Evolutionary conservation across 2,888 invertebrate genomes (phyloP), one percentile per base, ranked within the genome.

Genomic region (Scaptomyza flava): DNA sequence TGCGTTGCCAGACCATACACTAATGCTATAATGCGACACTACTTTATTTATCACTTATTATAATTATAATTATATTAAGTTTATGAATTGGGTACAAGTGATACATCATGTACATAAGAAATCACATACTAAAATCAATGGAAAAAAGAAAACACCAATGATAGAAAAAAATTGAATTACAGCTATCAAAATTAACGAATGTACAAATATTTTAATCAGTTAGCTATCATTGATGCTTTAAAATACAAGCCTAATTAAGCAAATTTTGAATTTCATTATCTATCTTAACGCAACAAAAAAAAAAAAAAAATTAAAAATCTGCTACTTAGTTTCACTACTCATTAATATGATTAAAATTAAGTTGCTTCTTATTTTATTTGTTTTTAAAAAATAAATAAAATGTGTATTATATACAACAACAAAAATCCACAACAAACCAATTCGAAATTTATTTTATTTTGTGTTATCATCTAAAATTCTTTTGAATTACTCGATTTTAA

Each of bases 361-460:
- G 77, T 77, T 60, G 71, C 67, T 76, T 46, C 58, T 71, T 45
- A 72, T 82, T 86, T 85, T 86, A 85, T 85, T 85, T 84, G 74
- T 85, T 85, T 85, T 6, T 27, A n/a, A 56, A 84, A 85, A 85
- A 86, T 85, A 77, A 85, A 85, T 87, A 82, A 85, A 85, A 81
- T 72, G 65, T 72, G 72, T 77, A 63, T 60, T 64, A 64, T 60
- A 60, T 62, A 74, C 50, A 41, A 66, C 67, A 64, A 41, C 42
- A 65, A 62, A 6, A 62, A 17, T 17, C 41, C 3, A 41, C 14
- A 53, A 45, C 12, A 30, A 67, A 17, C 60, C 72, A 77, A 59
- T 76, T 79, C 72, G 51, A 77, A 76, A 76, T 79, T 79, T 31
- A 64, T 80, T 85, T 74, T 72, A 23, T 56, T 59, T 72, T 70